Evolutionary conservation across 1,140 invertebrate genomes (phyloP), one percentile per base, ranked within the genome.

Genomic region (Papilio polyxenes): DNA sequence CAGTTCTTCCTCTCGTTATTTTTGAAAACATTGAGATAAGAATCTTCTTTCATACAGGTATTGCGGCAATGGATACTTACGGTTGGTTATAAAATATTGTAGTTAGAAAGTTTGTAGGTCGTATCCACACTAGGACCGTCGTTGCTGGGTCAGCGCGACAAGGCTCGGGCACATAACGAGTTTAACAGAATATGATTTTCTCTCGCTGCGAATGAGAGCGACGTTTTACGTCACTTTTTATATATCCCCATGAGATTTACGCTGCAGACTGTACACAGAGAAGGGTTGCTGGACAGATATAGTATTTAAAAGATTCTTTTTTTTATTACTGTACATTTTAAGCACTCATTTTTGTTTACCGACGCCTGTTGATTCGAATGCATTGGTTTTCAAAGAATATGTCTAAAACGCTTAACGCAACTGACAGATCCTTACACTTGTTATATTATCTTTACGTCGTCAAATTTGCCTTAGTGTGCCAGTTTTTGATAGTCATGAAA

Each of bases 151-250:
- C 92, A 93, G 92, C 92, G 87, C 91, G 83, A 92, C 89, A 88
- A 92, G 92, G 87, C 91, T 89, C 89, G 92, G 91, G 88, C 92
- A 90, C 90, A 86, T 94, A 94, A 94, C 92, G 91, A 94, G 89
- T 94, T 94, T 94, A 94, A 89, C 92, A 92, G 91, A 94, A 94
- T 94, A 94, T 94, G 92, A 93, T 93, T 93, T 92, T 89, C 89
- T 83, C 89, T 87, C 89, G 83, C 85, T 87, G 87, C 76, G 88
- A 89, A 90, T 88, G 88, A 90, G 89, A 89, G 88, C 83, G 89
- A 88, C 90, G 89, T 91, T 92, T 93, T 93, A 92, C 89, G 88
- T 85, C 91, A 85, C 89, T 92, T 92, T 92, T 92, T 92, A 87
- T 85, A 82, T 85, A 82, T 84, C 83, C 90, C 88, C 89, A 48